Percentiles rank a stretch among this genome's conserved stretches.
Evolutionary conservation across 2,888 invertebrate species (phyloP).

Genomic region (Masnerella sp.): DNA sequence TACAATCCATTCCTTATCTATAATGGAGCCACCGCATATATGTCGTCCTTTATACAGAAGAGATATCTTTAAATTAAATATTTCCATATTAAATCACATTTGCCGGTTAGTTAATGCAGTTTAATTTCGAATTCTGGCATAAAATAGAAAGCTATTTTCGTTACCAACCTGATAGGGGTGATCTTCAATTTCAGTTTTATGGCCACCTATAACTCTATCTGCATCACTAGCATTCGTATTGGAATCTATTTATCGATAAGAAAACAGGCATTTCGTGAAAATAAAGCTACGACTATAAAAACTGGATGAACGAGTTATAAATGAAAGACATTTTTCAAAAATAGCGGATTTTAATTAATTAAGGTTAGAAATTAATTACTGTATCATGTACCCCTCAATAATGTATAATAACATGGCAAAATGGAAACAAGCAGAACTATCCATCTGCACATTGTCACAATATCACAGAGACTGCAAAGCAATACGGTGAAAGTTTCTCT

Average conservation of each 20-base stretch:
- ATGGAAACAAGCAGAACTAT: conserved; percentile 36
- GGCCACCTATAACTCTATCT: conserved; percentile 74
- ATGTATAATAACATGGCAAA: conserved; percentile 40
- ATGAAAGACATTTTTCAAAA: no score
- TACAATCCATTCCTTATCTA: conserved; percentile 69
- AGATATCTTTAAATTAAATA: conserved; percentile 66
- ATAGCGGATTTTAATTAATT: no score
- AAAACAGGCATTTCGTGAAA: no score
- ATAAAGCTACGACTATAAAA: no score
- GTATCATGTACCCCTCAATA: conserved; percentile 38
- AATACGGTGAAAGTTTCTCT: conserved; percentile 50
- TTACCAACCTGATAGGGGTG: conserved; percentile 74
- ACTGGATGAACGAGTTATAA: no score
- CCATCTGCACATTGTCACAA: conserved; percentile 59
- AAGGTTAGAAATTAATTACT: no score
- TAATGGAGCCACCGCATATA: conserved; percentile 72
- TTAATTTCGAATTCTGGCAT: not conserved
- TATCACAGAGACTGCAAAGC: conserved; percentile 56
- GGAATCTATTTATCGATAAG: conserved; percentile 1
- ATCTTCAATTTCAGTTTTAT: conserved; percentile 67
- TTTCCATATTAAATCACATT: conserved; percentile 13
- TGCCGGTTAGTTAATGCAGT: conserved; percentile 6
- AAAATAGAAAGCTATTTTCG: no score
- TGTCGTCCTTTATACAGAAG: conserved; percentile 66
- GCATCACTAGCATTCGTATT: conserved; percentile 33